Evolutionary conservation across 2,888 invertebrate genomes (phyloP), one percentile per base, ranked within the genome.

Genomic region (Drosophila paranaensis): DNA sequence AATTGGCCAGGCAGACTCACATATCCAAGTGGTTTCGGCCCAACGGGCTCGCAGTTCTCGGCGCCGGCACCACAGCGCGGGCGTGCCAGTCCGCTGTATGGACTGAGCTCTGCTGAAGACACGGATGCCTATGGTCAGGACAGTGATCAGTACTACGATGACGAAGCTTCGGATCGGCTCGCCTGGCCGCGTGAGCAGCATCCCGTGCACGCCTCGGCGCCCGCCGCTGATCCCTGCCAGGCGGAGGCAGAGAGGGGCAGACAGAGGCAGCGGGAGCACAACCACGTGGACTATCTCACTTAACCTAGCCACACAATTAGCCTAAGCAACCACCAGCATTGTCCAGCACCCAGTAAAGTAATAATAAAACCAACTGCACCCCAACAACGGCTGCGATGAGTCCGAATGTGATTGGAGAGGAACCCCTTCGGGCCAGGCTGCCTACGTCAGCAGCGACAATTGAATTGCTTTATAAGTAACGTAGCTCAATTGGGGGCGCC

Each of bases 191-290:
- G 55, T 10, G 77, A 62, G 6, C 64, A 62, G 6, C 61, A 56
- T 25, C 42, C 57, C 2, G 10, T 25, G 3, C 54, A 27, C 10
- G 16, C 42, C 3, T 20, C 71, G 0, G 16, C 64, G 0, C 37
- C 74, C 6, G 66, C 51, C 25, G n/a, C 66, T 6, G 84, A 84
- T 71, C 84, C 89, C 35, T 84, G 84, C 1, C 85, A 87, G 45
- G 20, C 50, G 13, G 74, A 73, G 53, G 51, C 64, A 0, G 42
- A 77, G 3, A 45, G 58, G 30, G 35, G 25, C 13, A 11, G 68
- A 1, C 37, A 48, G 6, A 13, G 54, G 5, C 58, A 62, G 9
- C 20, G 70, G 0, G 35, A 46, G 14, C 6, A 37, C 16, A 56
- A 73, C 13, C 61, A 62, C 5, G 33, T 43, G 11, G 60, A 76